Percentiles rank a stretch among this genome's conserved stretches.
phyloP scores from a whole-genome alignment of 2,113 vertebrate species.

The Hippotragus niger region DNA sequence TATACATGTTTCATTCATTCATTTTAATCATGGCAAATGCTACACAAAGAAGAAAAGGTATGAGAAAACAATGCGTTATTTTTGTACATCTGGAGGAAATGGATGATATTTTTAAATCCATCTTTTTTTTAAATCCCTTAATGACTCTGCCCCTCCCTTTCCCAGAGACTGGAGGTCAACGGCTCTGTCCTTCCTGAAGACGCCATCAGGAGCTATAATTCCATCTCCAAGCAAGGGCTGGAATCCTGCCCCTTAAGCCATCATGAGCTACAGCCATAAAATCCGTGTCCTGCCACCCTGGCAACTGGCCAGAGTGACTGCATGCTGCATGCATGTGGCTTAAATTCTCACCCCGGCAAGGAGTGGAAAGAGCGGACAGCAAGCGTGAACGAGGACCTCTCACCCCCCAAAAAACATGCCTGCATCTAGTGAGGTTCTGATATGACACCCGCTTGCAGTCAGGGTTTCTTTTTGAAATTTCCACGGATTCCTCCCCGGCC shows the following conservation, averaged over 20 bases:
- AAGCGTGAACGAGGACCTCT: neutral
- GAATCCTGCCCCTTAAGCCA: neutral
- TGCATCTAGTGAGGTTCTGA: neutral
- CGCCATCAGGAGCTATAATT: neutral
- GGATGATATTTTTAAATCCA: neutral
- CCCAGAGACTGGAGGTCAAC: neutral
- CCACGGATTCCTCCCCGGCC: neutral
- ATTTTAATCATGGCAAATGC: neutral
- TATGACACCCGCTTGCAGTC: rapidly evolving
- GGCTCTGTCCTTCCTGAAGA: neutral
- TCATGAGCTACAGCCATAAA: neutral
- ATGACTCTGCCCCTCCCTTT: neutral
- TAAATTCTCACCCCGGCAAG: neutral
- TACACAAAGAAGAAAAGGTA: neutral
- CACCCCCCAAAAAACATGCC: rapidly evolving
- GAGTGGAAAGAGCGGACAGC: neutral
- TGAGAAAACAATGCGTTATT: neutral
- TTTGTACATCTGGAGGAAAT: neutral
- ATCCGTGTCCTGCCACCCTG: neutral
- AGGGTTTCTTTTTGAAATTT: neutral
- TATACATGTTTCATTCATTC: neutral
- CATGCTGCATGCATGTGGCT: neutral
- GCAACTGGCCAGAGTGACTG: neutral
- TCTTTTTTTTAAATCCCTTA: neutral
- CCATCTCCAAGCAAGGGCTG: neutral